A percentile compares a stretch with the other conserved stretches of the same genome.
These are phyloP conservation scores for Pasiphila rectangulata DNA, from an alignment of 2,888 invertebrate species.

Conservation along the genomic window DNA sequence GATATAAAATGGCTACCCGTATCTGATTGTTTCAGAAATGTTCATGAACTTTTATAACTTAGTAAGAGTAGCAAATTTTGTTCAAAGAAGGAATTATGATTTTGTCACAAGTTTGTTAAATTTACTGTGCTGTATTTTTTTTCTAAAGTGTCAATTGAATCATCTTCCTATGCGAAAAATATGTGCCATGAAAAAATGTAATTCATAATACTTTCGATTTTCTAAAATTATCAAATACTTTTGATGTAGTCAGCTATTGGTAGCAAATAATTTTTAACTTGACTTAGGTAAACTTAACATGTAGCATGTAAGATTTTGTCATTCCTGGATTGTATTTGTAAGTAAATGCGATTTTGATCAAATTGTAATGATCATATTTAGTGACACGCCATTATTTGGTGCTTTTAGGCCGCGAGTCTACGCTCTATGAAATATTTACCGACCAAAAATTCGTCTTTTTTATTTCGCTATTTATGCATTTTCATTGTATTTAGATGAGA, in stretches of 20 bases:
- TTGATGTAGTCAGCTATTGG: constrained; percentile 25
- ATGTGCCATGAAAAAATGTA: constrained; percentile 24
- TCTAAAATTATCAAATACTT: constrained; percentile 2
- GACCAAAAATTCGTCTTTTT: constrained; percentile 2
- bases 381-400: constrained; percentile 19
- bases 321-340: constrained; percentile 43
- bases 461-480: neutral
- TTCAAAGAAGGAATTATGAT: neutral
- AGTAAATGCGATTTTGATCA: constrained; percentile 27
- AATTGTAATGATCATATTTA: constrained; percentile 23
- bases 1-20: constrained; percentile 24
- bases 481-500: neutral
- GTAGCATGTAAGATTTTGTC: constrained; percentile 38
- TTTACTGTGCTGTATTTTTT: constrained; percentile 14
- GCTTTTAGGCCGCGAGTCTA: constrained; percentile 25
- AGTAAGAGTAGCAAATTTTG: constrained; percentile 15
- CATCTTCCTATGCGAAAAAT: constrained; percentile 21
- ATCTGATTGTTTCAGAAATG: constrained; percentile 20
- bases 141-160: constrained; percentile 16
- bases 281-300: constrained; percentile 24
- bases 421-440: constrained; percentile 11
- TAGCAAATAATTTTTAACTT: constrained; percentile 28
- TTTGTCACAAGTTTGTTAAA: constrained; percentile 17
- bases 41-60: constrained; percentile 11
- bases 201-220: constrained; percentile 15